These are phyloP conservation scores for Acleris literana DNA, from an alignment of 2,888 invertebrate genomes.

Conservation along the genomic window DNA sequence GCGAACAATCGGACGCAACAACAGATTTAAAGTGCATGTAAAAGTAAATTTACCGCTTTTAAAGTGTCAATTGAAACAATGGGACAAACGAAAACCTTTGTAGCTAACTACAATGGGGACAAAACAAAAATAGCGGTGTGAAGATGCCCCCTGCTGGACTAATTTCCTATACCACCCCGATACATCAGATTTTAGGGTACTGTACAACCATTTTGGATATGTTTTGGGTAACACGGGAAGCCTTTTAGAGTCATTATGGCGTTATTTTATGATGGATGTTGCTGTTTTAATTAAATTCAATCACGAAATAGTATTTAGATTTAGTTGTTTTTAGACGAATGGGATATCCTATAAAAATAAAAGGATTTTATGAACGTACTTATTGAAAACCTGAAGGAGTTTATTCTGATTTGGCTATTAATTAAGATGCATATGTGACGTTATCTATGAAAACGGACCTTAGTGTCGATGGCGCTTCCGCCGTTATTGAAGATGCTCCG, in stretches of 20 bases:
- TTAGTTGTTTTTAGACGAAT: too few species aligned
- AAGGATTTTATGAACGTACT: too few species aligned
- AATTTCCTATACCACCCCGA: slow-evolving; percentile 31
- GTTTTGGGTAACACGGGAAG: neutral
- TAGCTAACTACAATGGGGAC: slow-evolving; percentile 25
- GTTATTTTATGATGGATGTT: too few species aligned
- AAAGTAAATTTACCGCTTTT: slow-evolving; percentile 30
- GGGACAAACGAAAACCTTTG: slow-evolving; percentile 20
- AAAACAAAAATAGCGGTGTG: slow-evolving; percentile 30
- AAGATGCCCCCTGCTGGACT: slow-evolving; percentile 35
- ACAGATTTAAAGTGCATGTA: slow-evolving; percentile 30
- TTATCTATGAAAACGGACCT: too few species aligned
- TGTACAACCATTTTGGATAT: neutral
- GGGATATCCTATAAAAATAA: too few species aligned
- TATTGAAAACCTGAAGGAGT: too few species aligned
- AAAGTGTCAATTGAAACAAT: slow-evolving; percentile 37
- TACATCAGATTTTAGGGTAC: slow-evolving; percentile 25
- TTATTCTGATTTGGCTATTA: too few species aligned
- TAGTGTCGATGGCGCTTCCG: too few species aligned
- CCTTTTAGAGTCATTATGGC: neutral
- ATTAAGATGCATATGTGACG: too few species aligned
- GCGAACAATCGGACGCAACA: slow-evolving; percentile 21
- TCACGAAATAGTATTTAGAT: too few species aligned
- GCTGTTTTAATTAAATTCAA: too few species aligned
- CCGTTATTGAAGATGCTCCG: too few species aligned